Conservation (phyloP, 1,140 invertebrate species). For the Solen grandis region DNA sequence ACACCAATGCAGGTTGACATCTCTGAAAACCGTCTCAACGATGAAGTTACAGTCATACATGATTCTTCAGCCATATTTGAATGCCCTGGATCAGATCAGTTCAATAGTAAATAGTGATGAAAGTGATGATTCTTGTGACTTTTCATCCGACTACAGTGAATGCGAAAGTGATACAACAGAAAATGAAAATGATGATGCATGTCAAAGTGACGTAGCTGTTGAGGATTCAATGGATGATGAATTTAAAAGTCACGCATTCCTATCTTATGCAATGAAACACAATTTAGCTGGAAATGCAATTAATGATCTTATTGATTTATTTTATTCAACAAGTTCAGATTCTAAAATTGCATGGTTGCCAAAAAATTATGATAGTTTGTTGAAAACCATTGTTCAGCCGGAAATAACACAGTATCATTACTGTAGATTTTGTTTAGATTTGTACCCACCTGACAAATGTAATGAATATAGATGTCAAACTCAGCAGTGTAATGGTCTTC, state of each 20-base stretch:
- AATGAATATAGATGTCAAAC: background rate
- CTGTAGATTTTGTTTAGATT: background rate
- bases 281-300: background rate
- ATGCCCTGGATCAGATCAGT: background rate
- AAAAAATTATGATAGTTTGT: background rate
- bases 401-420: background rate
- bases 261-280: background rate
- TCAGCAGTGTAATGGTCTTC: background rate
- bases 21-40: background rate
- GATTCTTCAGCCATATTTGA: background rate
- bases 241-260: background rate
- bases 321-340: background rate
- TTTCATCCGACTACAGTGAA: background rate
- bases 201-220: background rate
- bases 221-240: background rate
- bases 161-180: background rate
- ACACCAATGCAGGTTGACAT: background rate
- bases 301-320: background rate
- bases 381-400: background rate
- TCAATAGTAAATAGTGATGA: background rate
- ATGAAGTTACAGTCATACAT: background rate
- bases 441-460: background rate
- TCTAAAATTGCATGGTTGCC: background rate
- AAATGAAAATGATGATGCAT: background rate
- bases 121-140: background rate